A percentile compares a stretch with the other conserved stretches of the same genome.
Evolutionary conservation across 2,797 vertebrate species (phyloP).

Genomic region (Natrix natrix): DNA sequence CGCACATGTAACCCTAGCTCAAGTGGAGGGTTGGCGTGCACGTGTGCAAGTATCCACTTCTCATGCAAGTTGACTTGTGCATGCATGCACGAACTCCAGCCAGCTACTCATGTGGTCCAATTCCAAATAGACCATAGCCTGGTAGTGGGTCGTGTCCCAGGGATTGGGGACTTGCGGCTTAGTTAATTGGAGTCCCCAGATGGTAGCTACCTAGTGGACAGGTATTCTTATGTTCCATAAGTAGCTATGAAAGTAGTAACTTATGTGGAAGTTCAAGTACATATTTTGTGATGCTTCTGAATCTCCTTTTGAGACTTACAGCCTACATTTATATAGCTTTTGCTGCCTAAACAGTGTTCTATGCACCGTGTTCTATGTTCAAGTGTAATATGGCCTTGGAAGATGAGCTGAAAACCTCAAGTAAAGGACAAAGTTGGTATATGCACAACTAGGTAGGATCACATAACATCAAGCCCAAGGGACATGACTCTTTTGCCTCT

Average conservation of each 20-base stretch:
- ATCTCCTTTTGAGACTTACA: neutral
- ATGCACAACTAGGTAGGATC: neutral
- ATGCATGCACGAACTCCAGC: neutral
- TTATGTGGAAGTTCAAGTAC: neutral
- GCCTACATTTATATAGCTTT: neutral
- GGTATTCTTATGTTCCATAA: neutral
- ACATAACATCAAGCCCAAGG: neutral
- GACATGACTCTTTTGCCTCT: neutral
- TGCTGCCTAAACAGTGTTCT: neutral
- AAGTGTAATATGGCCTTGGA: neutral
- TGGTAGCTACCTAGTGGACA: no score
- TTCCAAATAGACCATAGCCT: neutral
- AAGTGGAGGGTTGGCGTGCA: neutral
- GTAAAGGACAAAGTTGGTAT: neutral
- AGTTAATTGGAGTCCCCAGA: neutral
- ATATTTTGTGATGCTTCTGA: neutral
- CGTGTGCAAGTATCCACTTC: neutral
- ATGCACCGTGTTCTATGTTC: neutral
- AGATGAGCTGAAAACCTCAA: neutral
- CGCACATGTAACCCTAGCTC: neutral
- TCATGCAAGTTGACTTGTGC: neutral
- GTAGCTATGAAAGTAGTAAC: neutral
- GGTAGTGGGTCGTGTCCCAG: no score
- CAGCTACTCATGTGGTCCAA: neutral
- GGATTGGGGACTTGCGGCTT: neutral